Evolutionary conservation across 2,888 invertebrate species (phyloP).

Genomic region (Coenonympha glycerion): DNA sequence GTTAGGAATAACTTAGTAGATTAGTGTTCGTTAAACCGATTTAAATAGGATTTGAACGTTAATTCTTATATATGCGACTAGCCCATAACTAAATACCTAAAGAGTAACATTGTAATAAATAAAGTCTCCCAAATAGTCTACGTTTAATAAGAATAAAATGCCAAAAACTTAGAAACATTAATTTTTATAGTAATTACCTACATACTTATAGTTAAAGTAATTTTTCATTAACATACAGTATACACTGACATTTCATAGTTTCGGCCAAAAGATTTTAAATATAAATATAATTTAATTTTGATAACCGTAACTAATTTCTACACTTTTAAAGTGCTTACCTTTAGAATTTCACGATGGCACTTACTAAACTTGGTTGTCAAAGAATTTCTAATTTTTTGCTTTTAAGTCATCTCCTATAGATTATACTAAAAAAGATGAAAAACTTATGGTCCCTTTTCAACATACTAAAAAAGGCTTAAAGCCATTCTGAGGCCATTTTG

Average conservation of each 20-base stretch:
- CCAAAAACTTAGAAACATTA: constrained; percentile 35
- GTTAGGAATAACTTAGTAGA: neutral
- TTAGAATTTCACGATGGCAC: no score
- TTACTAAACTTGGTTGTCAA: no score
- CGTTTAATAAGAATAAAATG: constrained; percentile 44
- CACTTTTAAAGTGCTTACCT: no score
- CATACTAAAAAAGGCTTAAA: neutral
- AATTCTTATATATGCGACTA: neutral
- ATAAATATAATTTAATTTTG: neutral
- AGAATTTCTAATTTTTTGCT: neutral
- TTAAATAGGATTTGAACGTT: no score
- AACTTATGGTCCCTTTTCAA: neutral
- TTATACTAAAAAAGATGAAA: neutral
- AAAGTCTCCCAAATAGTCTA: constrained; percentile 10
- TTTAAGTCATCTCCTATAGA: neutral
- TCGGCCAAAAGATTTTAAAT: constrained; percentile 33
- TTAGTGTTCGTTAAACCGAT: no score
- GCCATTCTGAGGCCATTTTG: no score
- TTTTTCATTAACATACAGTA: neutral
- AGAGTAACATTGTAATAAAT: constrained; percentile 5
- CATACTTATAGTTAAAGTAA: constrained; percentile 11
- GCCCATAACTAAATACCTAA: neutral
- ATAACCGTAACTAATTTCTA: neutral
- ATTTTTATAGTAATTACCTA: neutral
- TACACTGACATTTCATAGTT: constrained; percentile 34